phyloP scores from a whole-genome alignment of 2,113 vertebrate genomes.

The Calidris pygmaea region DNA sequence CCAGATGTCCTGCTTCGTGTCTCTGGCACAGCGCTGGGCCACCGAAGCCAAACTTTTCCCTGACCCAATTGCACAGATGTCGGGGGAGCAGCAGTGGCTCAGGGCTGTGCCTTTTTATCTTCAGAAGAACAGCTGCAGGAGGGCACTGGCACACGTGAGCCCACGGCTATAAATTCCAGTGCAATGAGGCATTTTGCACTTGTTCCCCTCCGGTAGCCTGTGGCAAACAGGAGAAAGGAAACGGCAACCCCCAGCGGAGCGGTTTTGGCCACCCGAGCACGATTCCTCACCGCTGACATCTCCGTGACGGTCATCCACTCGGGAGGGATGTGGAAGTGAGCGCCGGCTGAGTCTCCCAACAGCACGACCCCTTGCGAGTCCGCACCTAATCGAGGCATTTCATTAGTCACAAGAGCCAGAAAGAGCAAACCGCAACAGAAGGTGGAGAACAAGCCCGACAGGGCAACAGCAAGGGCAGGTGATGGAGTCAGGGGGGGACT shows the following conservation, averaged over 20 bases:
- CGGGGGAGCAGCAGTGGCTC: rapidly evolving
- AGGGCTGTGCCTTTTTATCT: not conserved
- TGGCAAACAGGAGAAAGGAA: not conserved
- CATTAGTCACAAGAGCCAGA: not conserved
- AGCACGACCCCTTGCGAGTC: conserved; percentile 72
- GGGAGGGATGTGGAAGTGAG: conserved; percentile 78
- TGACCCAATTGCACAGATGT: conserved; percentile 29
- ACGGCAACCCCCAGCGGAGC: not conserved
- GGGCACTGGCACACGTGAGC: not conserved
- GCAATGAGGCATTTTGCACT: conserved; percentile 4
- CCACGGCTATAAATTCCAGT: not conserved
- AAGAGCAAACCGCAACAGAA: not conserved
- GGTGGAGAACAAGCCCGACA: not conserved
- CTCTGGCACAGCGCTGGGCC: not conserved
- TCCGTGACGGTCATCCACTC: conserved; percentile 73
- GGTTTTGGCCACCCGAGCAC: not conserved
- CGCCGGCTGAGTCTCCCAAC: conserved; percentile 78
- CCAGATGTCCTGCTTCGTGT: conserved; percentile 19
- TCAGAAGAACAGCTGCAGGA: not conserved
- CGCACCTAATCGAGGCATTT: conserved; percentile 61
- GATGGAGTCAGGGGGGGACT: not conserved
- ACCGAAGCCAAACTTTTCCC: not conserved
- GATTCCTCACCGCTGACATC: conserved; percentile 76
- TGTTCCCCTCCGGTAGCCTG: not conserved
- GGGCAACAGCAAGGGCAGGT: not conserved